A percentile compares a stretch with the other conserved stretches of the same genome.
These are phyloP conservation scores for Callitettix versicolor DNA, from an alignment of 1,140 invertebrate genomes.

Conservation along the genomic window DNA sequence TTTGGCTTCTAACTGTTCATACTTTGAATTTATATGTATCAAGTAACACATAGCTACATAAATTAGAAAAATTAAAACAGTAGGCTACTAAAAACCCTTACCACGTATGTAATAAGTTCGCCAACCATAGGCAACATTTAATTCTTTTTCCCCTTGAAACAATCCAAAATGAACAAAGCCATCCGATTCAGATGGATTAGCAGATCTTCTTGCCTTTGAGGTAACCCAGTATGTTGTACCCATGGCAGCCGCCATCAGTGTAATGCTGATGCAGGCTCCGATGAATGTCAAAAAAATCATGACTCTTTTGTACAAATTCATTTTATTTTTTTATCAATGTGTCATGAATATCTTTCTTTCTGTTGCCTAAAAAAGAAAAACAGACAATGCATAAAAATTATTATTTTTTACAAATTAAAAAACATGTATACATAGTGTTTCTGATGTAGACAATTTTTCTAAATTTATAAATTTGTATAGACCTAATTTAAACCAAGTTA, in stretches of 20 bases:
- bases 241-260: conserved; percentile 67
- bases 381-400: too few relatives aligned
- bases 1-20: too few relatives aligned
- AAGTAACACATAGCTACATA: too few relatives aligned
- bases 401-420: too few relatives aligned
- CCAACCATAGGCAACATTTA: conserved; percentile 74
- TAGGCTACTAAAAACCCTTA: conserved; percentile 36
- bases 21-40: too few relatives aligned
- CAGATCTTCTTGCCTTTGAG: conserved; percentile 54
- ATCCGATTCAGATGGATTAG: conserved; percentile 56
- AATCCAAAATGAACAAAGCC: conserved; percentile 73
- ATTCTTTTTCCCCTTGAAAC: conserved; percentile 69
- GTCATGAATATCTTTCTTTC: neutral
- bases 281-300: conserved; percentile 85
- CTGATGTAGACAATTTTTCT: too few relatives aligned
- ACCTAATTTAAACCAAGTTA: too few relatives aligned
- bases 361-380: too few relatives aligned
- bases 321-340: conserved; percentile 12
- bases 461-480: too few relatives aligned
- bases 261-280: conserved; percentile 69
- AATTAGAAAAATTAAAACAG: too few relatives aligned
- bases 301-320: conserved; percentile 53
- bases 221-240: conserved; percentile 83
- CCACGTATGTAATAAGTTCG: conserved; percentile 60
- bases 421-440: too few relatives aligned